A percentile compares a stretch with the other conserved stretches of the same genome.
Conservation (phyloP, 2,797 vertebrate genomes). For the Molossus alvarezi region DNA sequence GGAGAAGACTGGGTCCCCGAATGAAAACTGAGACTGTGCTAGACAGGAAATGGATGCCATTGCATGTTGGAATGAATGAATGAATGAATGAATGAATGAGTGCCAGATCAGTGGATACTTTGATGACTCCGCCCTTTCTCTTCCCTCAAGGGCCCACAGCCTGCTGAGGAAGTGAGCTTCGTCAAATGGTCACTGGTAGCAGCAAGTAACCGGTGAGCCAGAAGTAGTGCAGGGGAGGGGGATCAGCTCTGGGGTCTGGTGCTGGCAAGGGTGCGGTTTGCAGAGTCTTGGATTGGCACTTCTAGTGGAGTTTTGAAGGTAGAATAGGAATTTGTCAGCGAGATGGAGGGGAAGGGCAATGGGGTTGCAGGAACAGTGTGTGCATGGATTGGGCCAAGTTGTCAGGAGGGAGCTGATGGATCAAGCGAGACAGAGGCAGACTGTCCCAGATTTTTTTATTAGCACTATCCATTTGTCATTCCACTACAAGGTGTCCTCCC, state of each 20-base stretch:
- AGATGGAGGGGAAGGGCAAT: background rate
- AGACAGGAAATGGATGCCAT: background rate
- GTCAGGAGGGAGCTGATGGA: background rate
- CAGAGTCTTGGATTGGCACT: rapidly evolving
- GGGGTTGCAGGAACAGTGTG: background rate
- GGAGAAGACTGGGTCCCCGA: background rate
- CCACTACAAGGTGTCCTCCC: background rate
- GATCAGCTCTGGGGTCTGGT: background rate
- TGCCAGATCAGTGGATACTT: rapidly evolving
- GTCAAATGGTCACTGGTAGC: background rate
- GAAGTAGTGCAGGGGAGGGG: background rate
- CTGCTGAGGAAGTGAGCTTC: background rate
- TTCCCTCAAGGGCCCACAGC: background rate
- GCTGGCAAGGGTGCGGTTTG: background rate
- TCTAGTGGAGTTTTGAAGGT: background rate
- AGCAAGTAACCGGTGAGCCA: background rate
- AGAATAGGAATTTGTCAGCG: background rate
- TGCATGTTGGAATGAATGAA: background rate
- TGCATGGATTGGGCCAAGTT: background rate
- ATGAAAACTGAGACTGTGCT: background rate
- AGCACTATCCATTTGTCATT: background rate
- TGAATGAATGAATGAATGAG: background rate
- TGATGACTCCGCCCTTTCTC: no score
- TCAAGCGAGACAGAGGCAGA: background rate
- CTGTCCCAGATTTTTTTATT: background rate